Conservation (phyloP, 2,888 invertebrate genomes). For the Latheticus oryzae region DNA sequence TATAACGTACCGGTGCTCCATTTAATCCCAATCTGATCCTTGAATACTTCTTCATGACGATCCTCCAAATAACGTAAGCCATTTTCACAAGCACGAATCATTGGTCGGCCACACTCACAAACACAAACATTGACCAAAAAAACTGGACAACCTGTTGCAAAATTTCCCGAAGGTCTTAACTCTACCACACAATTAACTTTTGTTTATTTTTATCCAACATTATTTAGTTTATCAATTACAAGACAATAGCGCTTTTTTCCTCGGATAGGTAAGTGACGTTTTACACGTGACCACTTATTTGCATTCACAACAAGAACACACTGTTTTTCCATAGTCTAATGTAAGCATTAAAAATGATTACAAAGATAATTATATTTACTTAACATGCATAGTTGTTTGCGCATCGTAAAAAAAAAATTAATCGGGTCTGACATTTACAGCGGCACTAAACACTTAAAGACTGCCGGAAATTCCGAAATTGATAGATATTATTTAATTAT, state of each 20-base stretch:
- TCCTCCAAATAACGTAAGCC: constrained; percentile 73
- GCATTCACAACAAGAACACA: constrained; percentile 20
- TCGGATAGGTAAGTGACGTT: constrained; percentile 27
- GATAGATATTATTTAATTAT: not conserved
- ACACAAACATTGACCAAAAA: constrained; percentile 1
- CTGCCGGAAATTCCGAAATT: constrained; percentile 18
- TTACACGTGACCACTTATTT: constrained; percentile 29
- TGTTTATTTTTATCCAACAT: constrained; percentile 10
- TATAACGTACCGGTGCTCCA: constrained; percentile 56
- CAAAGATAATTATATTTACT: constrained; percentile 39
- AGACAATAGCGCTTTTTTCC: constrained; percentile 17
- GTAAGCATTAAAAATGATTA: constrained; percentile 37
- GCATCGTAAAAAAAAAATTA: constrained; percentile 34
- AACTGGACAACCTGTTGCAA: constrained; percentile 15
- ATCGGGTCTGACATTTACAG: constrained; percentile 25
- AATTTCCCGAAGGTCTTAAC: constrained; percentile 15
- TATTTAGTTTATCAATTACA: constrained; percentile 18
- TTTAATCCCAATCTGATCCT: constrained; percentile 69
- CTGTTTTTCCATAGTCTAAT: constrained; percentile 10
- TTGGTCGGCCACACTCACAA: constrained; percentile 21
- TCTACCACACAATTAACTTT: constrained; percentile 7
- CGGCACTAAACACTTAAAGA: constrained; percentile 5
- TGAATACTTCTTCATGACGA: constrained; percentile 72
- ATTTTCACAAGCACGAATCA: constrained; percentile 58
- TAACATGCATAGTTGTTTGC: constrained; percentile 39